Conservation (phyloP, 2,888 invertebrate species). For the Lycophotia porphyrea region DNA sequence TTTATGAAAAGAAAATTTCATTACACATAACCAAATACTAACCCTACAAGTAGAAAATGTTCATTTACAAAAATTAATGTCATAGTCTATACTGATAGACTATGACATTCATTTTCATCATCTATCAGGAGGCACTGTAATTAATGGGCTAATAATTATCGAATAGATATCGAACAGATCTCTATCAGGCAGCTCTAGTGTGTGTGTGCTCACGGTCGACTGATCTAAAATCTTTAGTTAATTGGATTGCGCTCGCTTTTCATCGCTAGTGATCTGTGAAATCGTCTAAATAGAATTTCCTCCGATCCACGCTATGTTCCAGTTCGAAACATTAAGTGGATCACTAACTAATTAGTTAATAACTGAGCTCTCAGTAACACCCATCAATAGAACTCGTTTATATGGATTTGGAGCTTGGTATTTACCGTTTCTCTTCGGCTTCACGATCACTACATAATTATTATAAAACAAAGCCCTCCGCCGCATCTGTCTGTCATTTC, state of each 20-base stretch:
- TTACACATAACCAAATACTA: no score
- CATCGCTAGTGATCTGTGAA: background rate
- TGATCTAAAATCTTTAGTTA: slow-evolving; percentile 59
- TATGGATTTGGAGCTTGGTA: no score
- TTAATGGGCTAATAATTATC: background rate
- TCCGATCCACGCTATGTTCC: slow-evolving; percentile 57
- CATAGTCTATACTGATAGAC: no score
- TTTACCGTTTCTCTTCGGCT: background rate
- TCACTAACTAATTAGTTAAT: slow-evolving; percentile 45
- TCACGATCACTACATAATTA: no score
- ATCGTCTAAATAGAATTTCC: slow-evolving; percentile 8
- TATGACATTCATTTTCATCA: no score
- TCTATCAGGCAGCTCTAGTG: background rate
- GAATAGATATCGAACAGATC: background rate
- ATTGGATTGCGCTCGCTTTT: background rate
- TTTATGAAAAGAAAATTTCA: no score
- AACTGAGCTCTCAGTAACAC: background rate
- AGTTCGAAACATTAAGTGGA: slow-evolving; percentile 56
- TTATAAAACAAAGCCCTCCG: no score
- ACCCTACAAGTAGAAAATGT: no score
- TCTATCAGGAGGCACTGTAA: background rate
- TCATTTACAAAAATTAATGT: background rate
- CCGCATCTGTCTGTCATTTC: no score
- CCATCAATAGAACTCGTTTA: background rate
- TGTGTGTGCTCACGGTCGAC: slow-evolving; percentile 56